Evolutionary conservation across 2,113 vertebrate species (phyloP), one percentile per base, ranked within the genome.

Genomic region (Dasyprocta punctata): DNA sequence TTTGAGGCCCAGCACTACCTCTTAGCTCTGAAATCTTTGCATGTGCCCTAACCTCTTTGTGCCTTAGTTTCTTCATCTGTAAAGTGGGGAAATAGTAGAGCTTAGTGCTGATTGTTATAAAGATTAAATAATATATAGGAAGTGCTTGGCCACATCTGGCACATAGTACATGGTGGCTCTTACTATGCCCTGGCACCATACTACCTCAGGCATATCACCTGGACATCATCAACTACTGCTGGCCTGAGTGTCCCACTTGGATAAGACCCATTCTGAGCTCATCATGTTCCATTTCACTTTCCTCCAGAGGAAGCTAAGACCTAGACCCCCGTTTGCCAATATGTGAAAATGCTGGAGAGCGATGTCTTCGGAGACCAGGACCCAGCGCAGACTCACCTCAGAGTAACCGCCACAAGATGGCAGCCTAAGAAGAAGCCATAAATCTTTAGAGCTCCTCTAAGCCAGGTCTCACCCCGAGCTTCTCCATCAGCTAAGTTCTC

Each of bases 351-450:
- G 24, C 47, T 54, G 44, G 52, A 30, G 30, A 86, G 9, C 1
- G 0, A 0, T 1, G 6, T 47, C 81, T 90, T 84, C 33, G 49
- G n/a, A 75, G 75, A 92, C 58, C 41, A 44, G 44, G 41, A 87
- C 33, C 52, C 94, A 81, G 84, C n/a, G 38, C 60, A 49, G 54
- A 94, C 94, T 92, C 67, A 52, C 14, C 75, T 93, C 14, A 84
- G 82, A 90, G 33, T 95, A 83, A 67, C 58, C 86, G 80, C 97
- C 98, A 97, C 95, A 97, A 97, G 97, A 94, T 94, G 97, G 97
- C 96, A 96, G 92, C 94, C 96, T 96, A 94, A 86, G 94, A 91
- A 96, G 90, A 26, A 41, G 49, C 47, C 52, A 73, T 3, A 16
- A 69, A 71, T 30, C 1, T 0, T 1, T 73, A 38, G 38, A 41